Base-by-base conservation (phyloP, 1,140 invertebrate genomes). In the Drosophila teissieri region DNA sequence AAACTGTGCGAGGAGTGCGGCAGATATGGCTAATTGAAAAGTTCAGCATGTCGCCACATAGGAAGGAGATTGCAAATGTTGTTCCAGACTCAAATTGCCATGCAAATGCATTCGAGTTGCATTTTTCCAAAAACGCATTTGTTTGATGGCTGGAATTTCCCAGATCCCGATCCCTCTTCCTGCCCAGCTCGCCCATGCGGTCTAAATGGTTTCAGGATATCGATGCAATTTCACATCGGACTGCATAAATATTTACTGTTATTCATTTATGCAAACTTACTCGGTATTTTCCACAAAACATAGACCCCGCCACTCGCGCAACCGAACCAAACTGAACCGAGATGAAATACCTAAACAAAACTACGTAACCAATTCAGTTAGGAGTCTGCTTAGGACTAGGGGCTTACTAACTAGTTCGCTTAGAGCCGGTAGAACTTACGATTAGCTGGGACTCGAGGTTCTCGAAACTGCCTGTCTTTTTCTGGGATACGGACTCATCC, bases 201-300 rank as follows among this genome's bases (percentile, higher is more conserved):
- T 17, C 64, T 12, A 51, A 70, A 70, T 70, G 67, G 51, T 19
- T 70, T 48, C 22, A 55, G 73, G 70, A 81, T 70, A 78, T 81
- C 68, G 63, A 75, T 78, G 78, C 74, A 82, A 68, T 88, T 88
- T 64, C 53, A 72, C 64, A 81, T 82, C 36, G 68, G 69, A 60
- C 49, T 67, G 61, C 78, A 82, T 88, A 82, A 82, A 85, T 82
- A 85, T 85, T 85, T 75, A 85, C 74, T 48, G 42, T 78, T 78
- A 81, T 86, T 63, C 63, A 81, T 86, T 86, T 81, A 81, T 84
- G 78, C 73, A 80, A 56, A 85, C 69, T 65, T 72, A 57, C 75
- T 58, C 55, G 36, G 39, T 39, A 52, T 64, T 75, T 65, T 46
- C 53, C 48, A 7, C 17, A 53, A 40, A 57, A 78, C 55, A 61